A percentile compares a stretch with the other conserved stretches of the same genome.
Evolutionary conservation across 2,888 invertebrate species (phyloP).

Genomic region (Oxycera nigricornis): DNA sequence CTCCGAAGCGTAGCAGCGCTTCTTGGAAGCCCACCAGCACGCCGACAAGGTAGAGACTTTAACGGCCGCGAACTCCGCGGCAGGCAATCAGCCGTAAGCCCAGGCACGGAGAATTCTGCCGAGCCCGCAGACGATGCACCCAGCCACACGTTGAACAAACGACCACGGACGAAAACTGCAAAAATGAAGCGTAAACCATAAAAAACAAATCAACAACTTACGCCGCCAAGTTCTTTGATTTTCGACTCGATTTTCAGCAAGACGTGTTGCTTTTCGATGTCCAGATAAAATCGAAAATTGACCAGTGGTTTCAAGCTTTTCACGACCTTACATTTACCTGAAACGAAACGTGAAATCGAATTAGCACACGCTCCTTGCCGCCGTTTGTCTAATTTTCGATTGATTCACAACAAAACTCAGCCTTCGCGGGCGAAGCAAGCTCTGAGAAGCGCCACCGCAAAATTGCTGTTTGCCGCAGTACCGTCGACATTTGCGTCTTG

Average conservation of each 20-base stretch:
- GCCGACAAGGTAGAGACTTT: constrained; percentile 8
- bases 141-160: not conserved
- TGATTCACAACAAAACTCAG: not conserved
- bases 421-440: not conserved
- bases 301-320: constrained; percentile 67
- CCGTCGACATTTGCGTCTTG: constrained; percentile 42
- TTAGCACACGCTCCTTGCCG: constrained; percentile 1
- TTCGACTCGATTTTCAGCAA: constrained; percentile 71
- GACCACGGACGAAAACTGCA: not conserved
- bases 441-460: constrained; percentile 2
- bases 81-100: not conserved
- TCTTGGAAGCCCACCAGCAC: not conserved
- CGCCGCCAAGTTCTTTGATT: constrained; percentile 76
- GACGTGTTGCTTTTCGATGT: constrained; percentile 74
- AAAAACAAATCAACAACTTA: constrained; percentile 61
- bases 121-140: not conserved
- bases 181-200: not conserved
- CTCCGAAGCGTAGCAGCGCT: not conserved
- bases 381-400: constrained; percentile 43
- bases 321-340: constrained; percentile 55
- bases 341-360: constrained; percentile 16
- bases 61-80: not conserved
- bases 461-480: constrained; percentile 20
- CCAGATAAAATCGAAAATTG: constrained; percentile 77
- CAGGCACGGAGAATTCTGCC: no score